A percentile compares a stretch with the other conserved stretches of the same genome.
Conservation (phyloP, 2,888 invertebrate genomes). For the Acanthosepion lycidas region DNA sequence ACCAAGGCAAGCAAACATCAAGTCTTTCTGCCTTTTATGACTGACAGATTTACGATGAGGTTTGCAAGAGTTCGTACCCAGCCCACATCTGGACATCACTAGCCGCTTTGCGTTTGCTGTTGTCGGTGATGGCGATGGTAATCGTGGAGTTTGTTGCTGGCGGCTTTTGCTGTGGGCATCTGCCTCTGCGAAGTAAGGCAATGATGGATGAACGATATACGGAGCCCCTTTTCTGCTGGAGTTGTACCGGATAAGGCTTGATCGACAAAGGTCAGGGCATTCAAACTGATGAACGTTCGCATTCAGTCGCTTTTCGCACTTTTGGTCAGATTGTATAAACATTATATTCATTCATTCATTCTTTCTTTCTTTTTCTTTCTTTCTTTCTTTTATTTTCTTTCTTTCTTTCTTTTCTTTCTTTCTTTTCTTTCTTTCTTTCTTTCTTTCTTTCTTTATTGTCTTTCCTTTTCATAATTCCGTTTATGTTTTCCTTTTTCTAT, state of each 20-base stretch:
- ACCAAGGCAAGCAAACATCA: background rate
- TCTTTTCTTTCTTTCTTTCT: no score
- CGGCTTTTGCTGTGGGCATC: background rate
- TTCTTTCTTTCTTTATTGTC: no score
- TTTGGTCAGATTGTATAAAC: background rate
- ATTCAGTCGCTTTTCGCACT: background rate
- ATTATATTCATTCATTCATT: background rate
- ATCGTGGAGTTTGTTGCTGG: background rate
- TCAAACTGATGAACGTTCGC: background rate
- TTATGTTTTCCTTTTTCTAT: no score
- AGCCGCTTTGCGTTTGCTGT: no score
- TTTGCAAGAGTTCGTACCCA: background rate
- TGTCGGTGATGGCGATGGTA: background rate
- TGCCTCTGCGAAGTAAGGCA: background rate
- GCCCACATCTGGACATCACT: background rate
- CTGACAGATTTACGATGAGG: background rate
- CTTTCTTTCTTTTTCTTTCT: no score
- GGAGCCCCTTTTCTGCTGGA: background rate
- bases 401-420: no score
- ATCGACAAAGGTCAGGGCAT: constrained; percentile 1
- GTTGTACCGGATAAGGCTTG: background rate
- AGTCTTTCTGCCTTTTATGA: background rate
- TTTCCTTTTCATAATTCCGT: no score
- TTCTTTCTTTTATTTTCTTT: no score
- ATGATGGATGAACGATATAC: background rate